Percentiles rank a stretch among this genome's conserved stretches.
Conservation (phyloP, 1,140 invertebrate species). For the Drosophila sechellia region DNA sequence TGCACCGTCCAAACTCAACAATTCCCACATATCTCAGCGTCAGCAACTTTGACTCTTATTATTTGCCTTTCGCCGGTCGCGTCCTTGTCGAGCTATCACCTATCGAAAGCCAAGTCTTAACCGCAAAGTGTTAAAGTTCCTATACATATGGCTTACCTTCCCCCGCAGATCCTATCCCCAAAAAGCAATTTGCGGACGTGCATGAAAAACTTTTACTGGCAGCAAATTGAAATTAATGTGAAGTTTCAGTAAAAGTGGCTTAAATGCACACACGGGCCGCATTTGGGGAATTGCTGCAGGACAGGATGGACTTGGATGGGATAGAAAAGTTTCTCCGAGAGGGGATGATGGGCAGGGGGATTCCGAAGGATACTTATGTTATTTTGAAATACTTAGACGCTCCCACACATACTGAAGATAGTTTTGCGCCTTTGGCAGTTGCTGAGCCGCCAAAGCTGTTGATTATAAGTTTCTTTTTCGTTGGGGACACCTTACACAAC, state of each 20-base stretch:
- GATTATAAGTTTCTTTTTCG: constrained; percentile 72
- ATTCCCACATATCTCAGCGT: not conserved
- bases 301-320: constrained; percentile 38
- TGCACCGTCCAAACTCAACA: constrained; percentile 6
- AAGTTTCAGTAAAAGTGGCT: constrained; percentile 83
- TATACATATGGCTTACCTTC: constrained; percentile 41
- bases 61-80: constrained; percentile 38
- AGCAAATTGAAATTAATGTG: constrained; percentile 84
- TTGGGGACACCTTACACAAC: constrained; percentile 47
- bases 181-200: constrained; percentile 82
- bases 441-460: constrained; percentile 80
- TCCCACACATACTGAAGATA: constrained; percentile 52
- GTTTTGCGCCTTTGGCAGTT: constrained; percentile 65
- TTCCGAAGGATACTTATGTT: constrained; percentile 72
- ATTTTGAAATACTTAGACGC: constrained; percentile 69
- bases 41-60: constrained; percentile 30
- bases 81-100: constrained; percentile 37
- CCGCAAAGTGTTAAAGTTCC: constrained; percentile 78
- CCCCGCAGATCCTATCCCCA: constrained; percentile 32
- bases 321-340: constrained; percentile 38
- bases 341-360: not conserved
- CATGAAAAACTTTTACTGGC: constrained; percentile 81
- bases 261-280: constrained; percentile 84
- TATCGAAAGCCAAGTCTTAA: constrained; percentile 58
- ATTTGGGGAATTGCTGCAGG: constrained; percentile 79